Evolutionary conservation across 2,888 invertebrate genomes (phyloP), one percentile per base, ranked within the genome.

Genomic region (Euplexia lucipara): DNA sequence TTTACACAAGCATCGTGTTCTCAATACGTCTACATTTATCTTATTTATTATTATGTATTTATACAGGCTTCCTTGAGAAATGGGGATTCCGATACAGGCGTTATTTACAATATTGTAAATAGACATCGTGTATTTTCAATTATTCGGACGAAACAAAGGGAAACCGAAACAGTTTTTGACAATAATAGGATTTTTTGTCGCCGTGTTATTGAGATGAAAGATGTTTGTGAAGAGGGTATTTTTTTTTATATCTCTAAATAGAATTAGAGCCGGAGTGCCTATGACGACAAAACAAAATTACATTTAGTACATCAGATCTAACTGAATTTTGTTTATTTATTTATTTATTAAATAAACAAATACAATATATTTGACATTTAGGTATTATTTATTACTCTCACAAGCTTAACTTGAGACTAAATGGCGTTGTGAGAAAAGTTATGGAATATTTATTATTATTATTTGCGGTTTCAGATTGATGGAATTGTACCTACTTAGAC

Each of bases 1-100:
- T 81, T 81, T 79, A 79, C 63, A 58, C 49, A 14, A n/a, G 37
- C 58, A 52, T 52, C 71, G 67, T 64, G 73, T 66, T 64, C 68
- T 54, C 72, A 59, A 78, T 78, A 77, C 60, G 67, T 70, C 67
- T 53, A 78, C 60, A 71, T 79, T 73, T 62, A 70, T 81, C 71
- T 75, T 81, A 75, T 75, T 79, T 80, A 69, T 71, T 76, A 71
- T 81, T 73, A 76, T 72, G 60, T 80, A 79, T 81, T 69, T 80
- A 80, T 70, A 78, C 68, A 71, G 62, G 59, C 26, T 62, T 61
- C 56, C 58, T 79, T 41, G 39, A 30, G 71, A 52, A 79, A 62
- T 44, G 26, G 57, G 22, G 51, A 58, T 70, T 64, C 61, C 42
- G 49, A 63, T 49, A 53, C 37, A 61, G 45, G 49, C 49, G 48